Evolutionary conservation across 2,888 invertebrate genomes (phyloP).

Genomic region (Xanthia togata): DNA sequence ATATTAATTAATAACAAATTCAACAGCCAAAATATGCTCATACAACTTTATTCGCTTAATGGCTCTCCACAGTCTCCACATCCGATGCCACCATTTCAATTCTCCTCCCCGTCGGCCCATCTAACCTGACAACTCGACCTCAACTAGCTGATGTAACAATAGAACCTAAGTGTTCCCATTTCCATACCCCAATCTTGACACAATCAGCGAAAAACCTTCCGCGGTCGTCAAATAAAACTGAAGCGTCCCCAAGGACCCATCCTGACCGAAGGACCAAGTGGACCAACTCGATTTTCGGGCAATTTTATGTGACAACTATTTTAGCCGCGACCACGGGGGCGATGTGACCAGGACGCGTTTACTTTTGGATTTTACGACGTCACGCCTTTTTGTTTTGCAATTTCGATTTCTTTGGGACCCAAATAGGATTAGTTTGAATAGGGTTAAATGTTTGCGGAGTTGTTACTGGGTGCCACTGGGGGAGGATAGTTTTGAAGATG

Average conservation of each 20-base stretch:
- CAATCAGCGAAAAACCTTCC: slow-evolving; percentile 66
- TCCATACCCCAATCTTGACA: slow-evolving; percentile 65
- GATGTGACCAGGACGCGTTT: slow-evolving; percentile 29
- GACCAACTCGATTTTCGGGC: slow-evolving; percentile 48
- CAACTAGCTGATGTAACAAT: slow-evolving; percentile 50
- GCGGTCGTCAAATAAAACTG: slow-evolving; percentile 61
- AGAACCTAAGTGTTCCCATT: slow-evolving; percentile 51
- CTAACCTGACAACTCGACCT: slow-evolving; percentile 29
- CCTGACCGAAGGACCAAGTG: slow-evolving; percentile 34
- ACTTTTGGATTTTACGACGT: slow-evolving; percentile 57
- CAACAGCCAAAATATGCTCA: not conserved
- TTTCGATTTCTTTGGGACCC: slow-evolving; percentile 54
- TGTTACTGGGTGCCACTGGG: slow-evolving; percentile 24
- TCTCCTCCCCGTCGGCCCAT: slow-evolving; percentile 12
- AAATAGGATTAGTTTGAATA: slow-evolving; percentile 45
- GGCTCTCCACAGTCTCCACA: not conserved
- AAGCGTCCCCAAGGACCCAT: slow-evolving; percentile 59
- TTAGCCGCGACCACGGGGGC: slow-evolving; percentile 33
- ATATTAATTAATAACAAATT: not conserved
- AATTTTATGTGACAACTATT: slow-evolving; percentile 67
- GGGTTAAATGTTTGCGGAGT: slow-evolving; percentile 50
- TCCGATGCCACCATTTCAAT: slow-evolving; percentile 41
- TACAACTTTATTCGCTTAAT: not conserved
- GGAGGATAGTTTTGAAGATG: slow-evolving; percentile 23
- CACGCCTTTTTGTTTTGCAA: slow-evolving; percentile 59